Evolutionary conservation across 2,113 vertebrate species (phyloP), one percentile per base, ranked within the genome.

Genomic region (Oryzias curvinotus): DNA sequence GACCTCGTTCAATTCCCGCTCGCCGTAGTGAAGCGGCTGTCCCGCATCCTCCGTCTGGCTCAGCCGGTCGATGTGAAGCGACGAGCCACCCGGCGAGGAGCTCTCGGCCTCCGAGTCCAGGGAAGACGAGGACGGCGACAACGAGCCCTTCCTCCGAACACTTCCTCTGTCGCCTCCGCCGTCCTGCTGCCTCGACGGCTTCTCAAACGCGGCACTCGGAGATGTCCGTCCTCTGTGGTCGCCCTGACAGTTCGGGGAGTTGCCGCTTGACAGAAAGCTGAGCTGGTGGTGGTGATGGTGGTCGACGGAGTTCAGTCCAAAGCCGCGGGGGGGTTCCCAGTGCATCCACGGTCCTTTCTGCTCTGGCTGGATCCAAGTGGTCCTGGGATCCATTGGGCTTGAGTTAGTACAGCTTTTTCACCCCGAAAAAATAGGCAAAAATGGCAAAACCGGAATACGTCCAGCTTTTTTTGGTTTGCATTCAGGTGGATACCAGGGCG

Each of bases 291-390:
- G 84, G 57, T 85, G 52, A 79, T 73, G 84, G 85, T 90, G 90
- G 66, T 92, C 85, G 84, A 63, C 66, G 56, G 85, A 71, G 73
- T 83, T 78, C 26, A 83, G 78, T 78, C 90, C 90, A 74, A 90
- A 81, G 82, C 93, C 95, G 90, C 94, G 95, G 90, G 95, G 93
- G 85, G 93, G 94, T 86, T 95, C 93, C 96, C 95, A 97, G 84
- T 95, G 94, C 95, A 97, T 96, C 95, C 95, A 97, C 82, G 95
- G 95, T 90, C 95, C 95, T 87, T 94, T 95, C 90, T 98, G 95
- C 85, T 98, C 95, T 59, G 94, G 93, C 91, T 97, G 95, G 87
- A 96, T 95, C 95, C 96, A 98, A 90, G 93, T 92, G 88, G 94
- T 94, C 90, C 94, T 92, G 87, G 93, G 93, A 94, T 98, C 96